Evolutionary conservation across 2,888 invertebrate species (phyloP).

Genomic region (Macropis europaea): DNA sequence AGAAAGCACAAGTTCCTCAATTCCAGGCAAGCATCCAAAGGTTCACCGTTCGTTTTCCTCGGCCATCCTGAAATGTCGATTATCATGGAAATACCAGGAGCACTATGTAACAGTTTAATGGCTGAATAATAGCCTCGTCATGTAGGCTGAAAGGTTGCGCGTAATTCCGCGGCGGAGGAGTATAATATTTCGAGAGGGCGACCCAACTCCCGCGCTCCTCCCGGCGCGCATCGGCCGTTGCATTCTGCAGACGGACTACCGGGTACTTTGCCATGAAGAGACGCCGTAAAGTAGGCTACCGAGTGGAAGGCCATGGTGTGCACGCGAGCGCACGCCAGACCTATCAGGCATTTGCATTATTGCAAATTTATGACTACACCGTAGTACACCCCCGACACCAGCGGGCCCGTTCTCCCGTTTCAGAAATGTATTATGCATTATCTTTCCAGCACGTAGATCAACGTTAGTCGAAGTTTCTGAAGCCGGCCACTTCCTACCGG

Average conservation of each 20-base stretch:
- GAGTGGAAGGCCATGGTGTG: conserved; percentile 60
- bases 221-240: conserved; percentile 45
- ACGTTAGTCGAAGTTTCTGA: conserved; percentile 74
- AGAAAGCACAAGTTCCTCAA: too few relatives aligned
- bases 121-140: conserved; percentile 33
- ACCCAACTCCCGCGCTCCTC: conserved; percentile 33
- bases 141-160: conserved; percentile 38
- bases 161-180: conserved; percentile 19
- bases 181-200: conserved; percentile 41
- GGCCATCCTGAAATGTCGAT: conserved; percentile 33
- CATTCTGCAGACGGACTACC: conserved; percentile 50
- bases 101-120: conserved; percentile 52
- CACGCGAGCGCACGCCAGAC: conserved; percentile 42
- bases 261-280: conserved; percentile 42
- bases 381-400: conserved; percentile 50
- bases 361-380: conserved; percentile 77
- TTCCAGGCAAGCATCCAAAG: too few relatives aligned
- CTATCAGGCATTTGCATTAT: conserved; percentile 76
- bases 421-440: conserved; percentile 78
- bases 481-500: conserved; percentile 54
- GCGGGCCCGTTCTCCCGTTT: conserved; percentile 61
- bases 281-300: conserved; percentile 70
- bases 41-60: not conserved
- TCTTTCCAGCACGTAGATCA: conserved; percentile 78
- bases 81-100: conserved; percentile 42